Percentiles rank a stretch among this genome's conserved stretches.
Evolutionary conservation across 2,113 vertebrate genomes (phyloP).

Genomic region (Rhinopomastus cyanomelas): DNA sequence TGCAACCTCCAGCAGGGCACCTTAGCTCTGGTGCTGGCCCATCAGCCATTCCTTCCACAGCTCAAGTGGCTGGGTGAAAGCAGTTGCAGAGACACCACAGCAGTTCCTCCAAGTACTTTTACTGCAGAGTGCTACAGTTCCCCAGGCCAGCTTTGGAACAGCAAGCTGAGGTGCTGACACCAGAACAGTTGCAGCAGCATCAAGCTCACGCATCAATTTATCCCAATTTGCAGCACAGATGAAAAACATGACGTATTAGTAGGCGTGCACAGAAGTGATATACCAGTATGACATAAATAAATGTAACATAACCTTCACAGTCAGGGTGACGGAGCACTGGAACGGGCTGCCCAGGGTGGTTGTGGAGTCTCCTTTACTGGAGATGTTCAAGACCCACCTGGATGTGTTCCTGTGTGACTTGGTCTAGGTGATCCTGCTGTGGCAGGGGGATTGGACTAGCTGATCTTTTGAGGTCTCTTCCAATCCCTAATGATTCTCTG

Average conservation of each 20-base stretch:
- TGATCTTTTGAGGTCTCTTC: no score
- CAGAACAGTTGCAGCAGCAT: background rate
- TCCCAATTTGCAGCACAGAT: background rate
- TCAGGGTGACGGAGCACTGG: no score
- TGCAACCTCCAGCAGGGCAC: rapidly evolving
- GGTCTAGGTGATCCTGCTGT: no score
- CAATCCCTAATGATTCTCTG: no score
- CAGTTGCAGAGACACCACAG: background rate
- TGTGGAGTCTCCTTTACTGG: no score
- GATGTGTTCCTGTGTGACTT: no score
- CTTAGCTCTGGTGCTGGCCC: rapidly evolving
- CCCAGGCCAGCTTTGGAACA: background rate
- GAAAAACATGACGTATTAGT: rapidly evolving
- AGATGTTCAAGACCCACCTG: no score
- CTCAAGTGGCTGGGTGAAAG: rapidly evolving
- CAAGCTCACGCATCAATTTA: background rate
- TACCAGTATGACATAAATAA: background rate
- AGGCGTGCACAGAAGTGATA: background rate
- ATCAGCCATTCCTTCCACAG: background rate
- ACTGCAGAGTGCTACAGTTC: background rate
- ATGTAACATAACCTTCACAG: background rate
- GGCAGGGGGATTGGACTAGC: no score
- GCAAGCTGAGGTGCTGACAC: no score
- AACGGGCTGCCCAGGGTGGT: no score
- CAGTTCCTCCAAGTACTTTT: no score